Evolutionary conservation across 2,113 vertebrate species (phyloP), one percentile per base, ranked within the genome.

Genomic region (Scortum barcoo): DNA sequence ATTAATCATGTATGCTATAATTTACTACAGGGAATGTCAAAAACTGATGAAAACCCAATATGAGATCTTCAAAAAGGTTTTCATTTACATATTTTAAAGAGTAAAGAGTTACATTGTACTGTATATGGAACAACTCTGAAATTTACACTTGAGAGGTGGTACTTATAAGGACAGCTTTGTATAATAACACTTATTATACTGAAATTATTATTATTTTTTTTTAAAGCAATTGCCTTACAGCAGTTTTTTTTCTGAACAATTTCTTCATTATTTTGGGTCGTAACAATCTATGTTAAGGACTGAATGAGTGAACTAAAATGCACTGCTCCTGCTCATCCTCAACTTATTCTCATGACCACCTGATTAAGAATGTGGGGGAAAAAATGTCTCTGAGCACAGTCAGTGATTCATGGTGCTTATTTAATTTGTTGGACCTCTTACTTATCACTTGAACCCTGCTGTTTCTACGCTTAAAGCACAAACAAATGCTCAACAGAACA

Each of bases 371-470:
- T 58, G 48, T 54, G 14, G 14, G 17, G 16, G 11, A 40, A 46
- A 24, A 28, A 40, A 54, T 28, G 16, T 40, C 26, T 62, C 24
- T 40, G 20, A 77, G 74, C 33, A 26, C 30, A 70, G 69, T 57
- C 51, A 82, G 50, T 22, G 50, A 70, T 82, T 78, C 57, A 68
- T 20, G 16, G 62, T 61, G 70, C 50, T 65, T 63, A 73, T 67
- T 75, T 70, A 73, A 85, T 44, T 46, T 44, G 60, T 28, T 51
- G 51, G 50, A 54, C 68, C 53, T 42, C n/a, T 16, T n/a, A 81
- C 65, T 76, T 66, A 77, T 63, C 54, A 60, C 63, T 68, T 28
- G 57, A 5, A 6, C 58, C 28, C 57, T 51, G 40, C 44, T 68
- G 67, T 72, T 72, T n/a, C 48, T 20, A 38, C 3, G 2, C 54